Base-by-base conservation (phyloP, 2,113 vertebrate genomes). In the Zosterops pallidus region DNA sequence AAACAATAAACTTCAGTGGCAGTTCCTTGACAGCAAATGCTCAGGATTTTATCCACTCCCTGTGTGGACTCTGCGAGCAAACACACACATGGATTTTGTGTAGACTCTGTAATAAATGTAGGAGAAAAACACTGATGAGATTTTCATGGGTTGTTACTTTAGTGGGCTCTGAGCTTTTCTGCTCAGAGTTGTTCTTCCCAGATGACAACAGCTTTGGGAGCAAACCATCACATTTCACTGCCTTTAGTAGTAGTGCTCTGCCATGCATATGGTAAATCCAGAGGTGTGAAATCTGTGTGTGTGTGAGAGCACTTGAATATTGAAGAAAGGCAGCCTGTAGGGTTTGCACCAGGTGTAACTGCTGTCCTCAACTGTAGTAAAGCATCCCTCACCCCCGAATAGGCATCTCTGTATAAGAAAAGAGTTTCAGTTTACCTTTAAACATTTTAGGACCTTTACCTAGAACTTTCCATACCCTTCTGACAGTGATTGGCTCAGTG, bases 301-400 rank as follows among this genome's bases (percentile, higher is more conserved):
- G 31, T 7, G 33, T 4, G 19, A 2, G 44, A n/a, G 25, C 10
- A 0, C 41, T 41, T 33, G 0, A 3, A 13, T 7, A 12, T 41
- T 42, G 42, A 63, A 7, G 25, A 24, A 9, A 53, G 17, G 52
- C 56, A 42, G 47, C 47, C 41, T n/a, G 31, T 24, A 25, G 14
- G 6, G 12, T 64, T 50, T 31, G 49, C 41, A 6, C 23, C 1
- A 5, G 28, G 8, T 65, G 6, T 71, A 63, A 94, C 20, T 59
- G 29, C 47, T 86, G 84, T 53, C 84, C 18, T n/a, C 55, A 53
- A 46, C 47, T 49, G 47, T 49, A 49, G 23, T 49, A 49, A 49
- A 49, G 12, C 47, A 49, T 49, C 47, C 47, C 47, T 12, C 47
- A 24, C 22, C 23, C 22, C 47, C 12, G 4, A 14, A 4, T 49